phyloP scores from a whole-genome alignment of 2,797 vertebrate species.

The Halcyon chelicuti region DNA sequence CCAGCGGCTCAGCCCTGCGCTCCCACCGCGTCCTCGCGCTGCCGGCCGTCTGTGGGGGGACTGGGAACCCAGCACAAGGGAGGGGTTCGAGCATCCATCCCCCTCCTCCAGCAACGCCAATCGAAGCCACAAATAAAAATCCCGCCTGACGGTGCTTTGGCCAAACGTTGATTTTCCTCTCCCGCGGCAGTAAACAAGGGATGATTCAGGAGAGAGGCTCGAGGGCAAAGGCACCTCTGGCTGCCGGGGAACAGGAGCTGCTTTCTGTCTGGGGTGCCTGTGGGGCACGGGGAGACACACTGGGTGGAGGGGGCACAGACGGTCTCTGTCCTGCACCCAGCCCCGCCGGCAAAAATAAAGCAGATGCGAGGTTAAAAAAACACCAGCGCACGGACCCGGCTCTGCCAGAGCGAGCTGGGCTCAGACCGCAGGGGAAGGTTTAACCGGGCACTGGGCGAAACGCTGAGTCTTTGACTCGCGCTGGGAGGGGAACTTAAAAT shows the following conservation, averaged over 20 bases:
- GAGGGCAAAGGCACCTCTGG: conserved; percentile 55
- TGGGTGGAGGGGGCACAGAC: background rate
- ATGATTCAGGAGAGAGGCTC: conserved; percentile 62
- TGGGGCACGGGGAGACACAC: background rate
- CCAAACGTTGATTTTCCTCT: conserved; percentile 27
- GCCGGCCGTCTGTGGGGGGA: background rate
- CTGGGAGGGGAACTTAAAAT: background rate
- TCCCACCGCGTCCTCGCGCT: rapidly evolving
- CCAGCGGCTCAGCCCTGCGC: background rate
- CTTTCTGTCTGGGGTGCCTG: background rate
- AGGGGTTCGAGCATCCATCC: background rate
- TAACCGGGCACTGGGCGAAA: background rate
- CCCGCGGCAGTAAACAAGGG: conserved; percentile 31
- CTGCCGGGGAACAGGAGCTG: conserved; percentile 34
- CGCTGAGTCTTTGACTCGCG: rapidly evolving
- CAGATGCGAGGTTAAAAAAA: background rate
- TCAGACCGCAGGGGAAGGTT: rapidly evolving
- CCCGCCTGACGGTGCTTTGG: background rate
- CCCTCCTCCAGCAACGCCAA: background rate
- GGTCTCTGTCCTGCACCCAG: background rate
- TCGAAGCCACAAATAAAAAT: background rate
- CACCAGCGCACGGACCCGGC: background rate
- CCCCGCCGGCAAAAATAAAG: background rate
- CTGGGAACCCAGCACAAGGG: background rate
- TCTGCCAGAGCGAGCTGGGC: background rate